A percentile compares a stretch with the other conserved stretches of the same genome.
phyloP scores from a whole-genome alignment of 2,797 vertebrate genomes.

The Cyclura pinguis region DNA sequence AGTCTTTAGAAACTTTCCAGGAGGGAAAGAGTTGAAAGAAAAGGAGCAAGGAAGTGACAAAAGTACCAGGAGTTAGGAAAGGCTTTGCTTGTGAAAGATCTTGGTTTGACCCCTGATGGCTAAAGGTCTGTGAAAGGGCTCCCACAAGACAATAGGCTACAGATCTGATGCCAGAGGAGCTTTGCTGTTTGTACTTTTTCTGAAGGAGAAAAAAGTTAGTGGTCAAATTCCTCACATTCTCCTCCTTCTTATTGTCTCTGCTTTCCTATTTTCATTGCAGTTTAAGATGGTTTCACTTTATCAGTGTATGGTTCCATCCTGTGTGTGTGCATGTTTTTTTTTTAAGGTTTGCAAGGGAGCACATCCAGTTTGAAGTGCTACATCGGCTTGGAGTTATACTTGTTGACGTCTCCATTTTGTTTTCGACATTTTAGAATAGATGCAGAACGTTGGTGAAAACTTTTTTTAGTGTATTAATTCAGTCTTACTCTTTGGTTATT shows the following conservation, averaged over 20 bases:
- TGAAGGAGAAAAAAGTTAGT: slow-evolving; percentile 2
- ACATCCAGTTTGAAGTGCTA: background rate
- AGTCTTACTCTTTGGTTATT: background rate
- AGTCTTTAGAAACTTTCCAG: slow-evolving; percentile 4
- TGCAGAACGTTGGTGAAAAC: background rate
- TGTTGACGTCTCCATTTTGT: background rate
- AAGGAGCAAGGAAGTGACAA: slow-evolving; percentile 14
- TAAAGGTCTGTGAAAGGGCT: slow-evolving; percentile 21
- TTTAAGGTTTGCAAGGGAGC: background rate
- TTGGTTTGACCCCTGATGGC: slow-evolving; percentile 19
- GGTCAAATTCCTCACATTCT: slow-evolving; percentile 21
- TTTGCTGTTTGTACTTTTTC: slow-evolving; percentile 17
- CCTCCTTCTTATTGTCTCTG: slow-evolving; percentile 4
- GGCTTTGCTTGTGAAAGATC: slow-evolving; percentile 16
- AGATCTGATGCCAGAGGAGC: slow-evolving; percentile 16
- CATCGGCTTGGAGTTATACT: background rate
- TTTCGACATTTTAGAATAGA: background rate
- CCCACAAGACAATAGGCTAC: slow-evolving; percentile 20
- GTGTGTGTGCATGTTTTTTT: background rate
- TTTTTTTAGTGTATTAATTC: background rate
- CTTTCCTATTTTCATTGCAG: background rate
- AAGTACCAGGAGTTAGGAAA: slow-evolving; percentile 28
- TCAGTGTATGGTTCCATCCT: background rate
- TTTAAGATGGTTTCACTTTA: slow-evolving; percentile 12
- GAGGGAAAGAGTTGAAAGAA: background rate